These are phyloP conservation scores for Pogoniulus pusillus DNA, from an alignment of 2,797 vertebrate genomes.

Conservation along the genomic window DNA sequence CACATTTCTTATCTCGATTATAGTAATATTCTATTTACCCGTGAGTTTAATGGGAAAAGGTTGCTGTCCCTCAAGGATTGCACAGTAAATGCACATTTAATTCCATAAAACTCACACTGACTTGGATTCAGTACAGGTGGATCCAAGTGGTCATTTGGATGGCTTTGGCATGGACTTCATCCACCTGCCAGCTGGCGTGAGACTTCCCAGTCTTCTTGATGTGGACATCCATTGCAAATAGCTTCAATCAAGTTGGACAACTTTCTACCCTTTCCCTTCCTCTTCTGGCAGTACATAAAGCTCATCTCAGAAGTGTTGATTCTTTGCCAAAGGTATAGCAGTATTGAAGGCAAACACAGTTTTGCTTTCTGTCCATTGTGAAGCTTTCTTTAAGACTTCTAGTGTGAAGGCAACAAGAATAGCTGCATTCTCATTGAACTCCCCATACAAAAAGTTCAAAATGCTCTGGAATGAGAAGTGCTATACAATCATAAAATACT, in stretches of 20 bases:
- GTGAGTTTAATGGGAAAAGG: not conserved
- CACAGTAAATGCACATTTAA: not conserved
- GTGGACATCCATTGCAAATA: not conserved
- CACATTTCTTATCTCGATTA: not conserved
- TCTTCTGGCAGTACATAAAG: not conserved
- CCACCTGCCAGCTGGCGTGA: not conserved
- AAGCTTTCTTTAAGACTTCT: constrained; percentile 3
- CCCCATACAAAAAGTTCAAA: not conserved
- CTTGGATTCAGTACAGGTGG: not conserved
- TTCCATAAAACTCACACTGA: not conserved
- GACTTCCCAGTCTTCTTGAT: not conserved
- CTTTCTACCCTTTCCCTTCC: not conserved
- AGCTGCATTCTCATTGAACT: not conserved
- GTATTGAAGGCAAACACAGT: not conserved
- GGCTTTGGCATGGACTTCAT: fast-evolving
- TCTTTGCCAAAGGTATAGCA: not conserved
- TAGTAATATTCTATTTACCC: not conserved
- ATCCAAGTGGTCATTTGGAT: not conserved
- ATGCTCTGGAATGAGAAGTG: not conserved
- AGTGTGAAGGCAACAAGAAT: not conserved
- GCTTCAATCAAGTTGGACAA: not conserved
- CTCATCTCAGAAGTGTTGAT: not conserved
- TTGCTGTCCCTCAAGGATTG: not conserved
- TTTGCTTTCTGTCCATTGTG: not conserved
- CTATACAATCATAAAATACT: not conserved